These are phyloP conservation scores for Gymnosoma rotundatum DNA, from an alignment of 2,888 invertebrate species.

Conservation along the genomic window DNA sequence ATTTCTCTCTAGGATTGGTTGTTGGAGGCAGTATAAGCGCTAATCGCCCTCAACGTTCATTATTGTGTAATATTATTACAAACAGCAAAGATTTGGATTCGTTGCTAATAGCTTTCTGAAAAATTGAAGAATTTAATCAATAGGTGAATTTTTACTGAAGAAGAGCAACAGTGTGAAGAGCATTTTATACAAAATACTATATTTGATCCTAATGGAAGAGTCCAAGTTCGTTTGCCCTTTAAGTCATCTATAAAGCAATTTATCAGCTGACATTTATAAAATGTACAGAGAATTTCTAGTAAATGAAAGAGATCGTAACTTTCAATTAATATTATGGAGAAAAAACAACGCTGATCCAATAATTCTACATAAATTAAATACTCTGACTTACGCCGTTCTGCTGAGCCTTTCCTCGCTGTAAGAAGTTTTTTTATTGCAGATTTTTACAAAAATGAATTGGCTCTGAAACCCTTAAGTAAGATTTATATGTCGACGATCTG, in stretches of 20 bases:
- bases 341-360: conserved; percentile 4
- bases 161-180: conserved; percentile 18
- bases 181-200: not conserved
- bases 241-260: not conserved
- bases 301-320: conserved; percentile 36
- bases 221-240: not conserved
- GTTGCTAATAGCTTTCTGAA: conserved; percentile 23
- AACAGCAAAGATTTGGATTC: not conserved
- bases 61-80: conserved; percentile 22
- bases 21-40: not conserved
- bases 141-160: not conserved
- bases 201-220: not conserved
- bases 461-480: conserved; percentile 47
- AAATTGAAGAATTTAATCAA: conserved; percentile 36
- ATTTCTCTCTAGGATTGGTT: conserved; percentile 36
- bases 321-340: conserved; percentile 39
- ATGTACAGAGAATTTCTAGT: conserved; percentile 61
- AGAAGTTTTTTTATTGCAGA: conserved; percentile 50
- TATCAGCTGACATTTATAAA: conserved; percentile 48
- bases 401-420: conserved; percentile 62
- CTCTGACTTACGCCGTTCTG: conserved; percentile 59
- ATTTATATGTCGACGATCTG: conserved; percentile 71
- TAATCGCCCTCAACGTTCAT: not conserved
- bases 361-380: conserved; percentile 33
- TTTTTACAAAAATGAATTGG: conserved; percentile 62